Base-by-base conservation (phyloP, 1,140 invertebrate genomes). In the Aleiodes sp. region DNA sequence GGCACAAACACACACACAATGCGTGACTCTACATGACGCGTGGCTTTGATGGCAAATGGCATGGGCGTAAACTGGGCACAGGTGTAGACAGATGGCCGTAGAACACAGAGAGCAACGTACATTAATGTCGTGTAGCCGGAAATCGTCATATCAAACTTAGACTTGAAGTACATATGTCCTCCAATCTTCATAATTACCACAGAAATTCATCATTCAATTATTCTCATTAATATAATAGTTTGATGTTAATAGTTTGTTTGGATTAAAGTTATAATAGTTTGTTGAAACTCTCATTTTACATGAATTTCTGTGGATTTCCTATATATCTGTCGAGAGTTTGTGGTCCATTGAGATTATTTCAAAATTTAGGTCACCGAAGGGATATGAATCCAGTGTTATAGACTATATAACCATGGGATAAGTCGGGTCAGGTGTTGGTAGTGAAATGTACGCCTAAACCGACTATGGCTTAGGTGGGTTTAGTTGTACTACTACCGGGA, bases 1-100 rank as follows among this genome's bases (percentile, higher is more conserved):
- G n/a, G n/a, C n/a, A n/a, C n/a, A 6, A 52, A 21, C 19, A 16
- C 46, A 21, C 26, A 24, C 46, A 52, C 46, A 52, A 52, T 52
- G 46, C 46, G 46, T 52, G 46, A 52, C 46, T 24, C 46, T 52
- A 52, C 46, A 52, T 52, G 46, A 52, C 46, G 46, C 46, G 46
- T 52, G 46, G 46, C 46, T 52, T 24, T 52, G 46, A 52, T 21
- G 46, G 46, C 46, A 52, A 52, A 52, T 52, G 46, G 46, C 26
- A 24, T 4, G 46, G 46, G 46, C 46, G 46, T 52, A 52, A 52
- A 52, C 46, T 52, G 16, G 46, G 21, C 46, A 52, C 46, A 52
- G 46, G 46, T 52, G 46, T 24, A 12, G 46, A 52, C 46, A 52
- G 46, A 9, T 21, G 19, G 4, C 16, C 21, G 26, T 9, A 24